These are phyloP conservation scores for Rotaria sp. DNA, from an alignment of 2,888 invertebrate genomes.

Conservation along the genomic window DNA sequence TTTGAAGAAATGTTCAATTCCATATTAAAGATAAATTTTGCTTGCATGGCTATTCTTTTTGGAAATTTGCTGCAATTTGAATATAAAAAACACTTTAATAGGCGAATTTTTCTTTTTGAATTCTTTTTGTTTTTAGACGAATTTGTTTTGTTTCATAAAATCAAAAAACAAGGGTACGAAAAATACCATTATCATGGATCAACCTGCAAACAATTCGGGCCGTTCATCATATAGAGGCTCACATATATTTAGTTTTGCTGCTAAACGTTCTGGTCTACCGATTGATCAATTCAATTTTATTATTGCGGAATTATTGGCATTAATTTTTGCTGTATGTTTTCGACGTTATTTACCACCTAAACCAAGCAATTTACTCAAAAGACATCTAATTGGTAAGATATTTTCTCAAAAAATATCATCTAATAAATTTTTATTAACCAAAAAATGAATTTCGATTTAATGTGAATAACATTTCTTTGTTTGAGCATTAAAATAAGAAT, in stretches of 20 bases:
- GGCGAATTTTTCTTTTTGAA: too few relatives aligned
- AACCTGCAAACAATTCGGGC: background rate
- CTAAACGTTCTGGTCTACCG: conserved; percentile 29
- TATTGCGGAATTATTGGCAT: conserved; percentile 32
- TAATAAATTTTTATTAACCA: too few relatives aligned
- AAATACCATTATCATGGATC: background rate
- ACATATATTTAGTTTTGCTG: conserved; percentile 32
- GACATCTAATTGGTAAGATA: conserved; percentile 29
- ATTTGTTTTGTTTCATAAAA: background rate
- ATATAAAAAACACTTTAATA: background rate
- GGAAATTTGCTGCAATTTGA: background rate
- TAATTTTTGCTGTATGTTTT: conserved; percentile 31
- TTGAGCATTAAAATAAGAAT: too few relatives aligned
- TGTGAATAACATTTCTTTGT: too few relatives aligned
- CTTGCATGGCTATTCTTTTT: background rate
- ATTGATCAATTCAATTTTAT: conserved; percentile 40
- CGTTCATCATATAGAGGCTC: conserved; percentile 32
- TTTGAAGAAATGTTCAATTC: too few relatives aligned
- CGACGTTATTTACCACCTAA: conserved; percentile 37
- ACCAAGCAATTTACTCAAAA: conserved; percentile 31
- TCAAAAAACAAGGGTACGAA: background rate
- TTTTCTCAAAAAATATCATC: too few relatives aligned
- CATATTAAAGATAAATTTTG: background rate
- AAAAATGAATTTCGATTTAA: too few relatives aligned
- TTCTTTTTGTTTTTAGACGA: background rate